Evolutionary conservation across 2,888 invertebrate species (phyloP).

Genomic region (Hermaeophaga mercurialis): DNA sequence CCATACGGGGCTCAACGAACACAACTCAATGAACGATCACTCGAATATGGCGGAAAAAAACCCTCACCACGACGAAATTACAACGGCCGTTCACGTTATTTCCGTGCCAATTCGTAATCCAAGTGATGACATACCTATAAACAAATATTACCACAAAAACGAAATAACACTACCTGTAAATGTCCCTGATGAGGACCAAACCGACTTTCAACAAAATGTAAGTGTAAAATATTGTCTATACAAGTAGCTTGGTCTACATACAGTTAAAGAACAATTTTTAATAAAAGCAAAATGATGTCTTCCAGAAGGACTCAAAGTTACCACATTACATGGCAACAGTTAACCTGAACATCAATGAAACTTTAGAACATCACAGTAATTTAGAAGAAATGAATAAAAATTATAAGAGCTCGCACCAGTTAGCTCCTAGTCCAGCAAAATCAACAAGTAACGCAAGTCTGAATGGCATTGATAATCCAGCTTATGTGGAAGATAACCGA

Average conservation of each 20-base stretch:
- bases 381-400: slow-evolving; percentile 54
- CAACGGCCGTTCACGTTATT: slow-evolving; percentile 44
- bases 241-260: no score
- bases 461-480: slow-evolving; percentile 59
- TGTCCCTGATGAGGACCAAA: slow-evolving; percentile 46
- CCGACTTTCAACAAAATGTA: slow-evolving; percentile 44
- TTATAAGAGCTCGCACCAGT: slow-evolving; percentile 54
- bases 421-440: slow-evolving; percentile 47
- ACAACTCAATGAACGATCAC: slow-evolving; percentile 39
- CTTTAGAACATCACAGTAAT: slow-evolving; percentile 51
- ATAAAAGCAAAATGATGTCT: no score
- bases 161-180: slow-evolving; percentile 56
- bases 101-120: neutral
- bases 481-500: slow-evolving; percentile 53
- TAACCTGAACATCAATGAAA: slow-evolving; percentile 55
- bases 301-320: slow-evolving; percentile 42
- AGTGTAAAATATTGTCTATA: no score
- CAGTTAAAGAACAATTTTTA: no score
- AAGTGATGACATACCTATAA: slow-evolving; percentile 10
- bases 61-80: slow-evolving; percentile 32
- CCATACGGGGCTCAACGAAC: slow-evolving; percentile 45
- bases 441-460: slow-evolving; percentile 40
- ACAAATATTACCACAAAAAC: slow-evolving; percentile 55
- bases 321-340: slow-evolving; percentile 55
- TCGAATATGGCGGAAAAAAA: slow-evolving; percentile 37